Percentiles rank a stretch among this genome's conserved stretches.
Conservation (phyloP, 2,888 invertebrate genomes). For the Hemicrepidius hirtus region DNA sequence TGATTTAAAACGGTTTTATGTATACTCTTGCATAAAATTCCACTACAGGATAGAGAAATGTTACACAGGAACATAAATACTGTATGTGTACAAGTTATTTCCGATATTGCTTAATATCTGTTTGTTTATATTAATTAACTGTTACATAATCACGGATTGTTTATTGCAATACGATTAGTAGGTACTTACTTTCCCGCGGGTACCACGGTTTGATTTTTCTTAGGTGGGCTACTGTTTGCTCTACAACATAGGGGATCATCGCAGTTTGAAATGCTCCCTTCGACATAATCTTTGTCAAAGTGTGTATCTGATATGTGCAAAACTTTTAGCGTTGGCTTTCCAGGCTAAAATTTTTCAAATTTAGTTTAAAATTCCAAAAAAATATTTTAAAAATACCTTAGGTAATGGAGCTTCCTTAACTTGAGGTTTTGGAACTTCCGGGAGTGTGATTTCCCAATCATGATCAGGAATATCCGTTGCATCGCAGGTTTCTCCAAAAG, state of each 20-base stretch:
- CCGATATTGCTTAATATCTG: too few relatives aligned
- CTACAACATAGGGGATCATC: constrained; percentile 96
- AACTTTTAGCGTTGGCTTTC: constrained; percentile 82
- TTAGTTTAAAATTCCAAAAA: neutral
- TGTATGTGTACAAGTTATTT: too few relatives aligned
- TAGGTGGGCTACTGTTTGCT: constrained; percentile 84
- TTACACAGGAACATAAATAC: too few relatives aligned
- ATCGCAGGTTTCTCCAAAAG: constrained; percentile 92
- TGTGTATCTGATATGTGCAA: constrained; percentile 97
- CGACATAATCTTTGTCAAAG: constrained; percentile 92
- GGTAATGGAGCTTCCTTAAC: constrained; percentile 78
- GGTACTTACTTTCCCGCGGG: constrained; percentile 82
- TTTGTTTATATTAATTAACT: too few relatives aligned
- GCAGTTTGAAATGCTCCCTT: constrained; percentile 92
- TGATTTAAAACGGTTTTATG: too few relatives aligned
- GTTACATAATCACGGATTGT: too few relatives aligned
- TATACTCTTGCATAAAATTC: too few relatives aligned
- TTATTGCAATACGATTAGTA: neutral
- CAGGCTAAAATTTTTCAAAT: constrained; percentile 18
- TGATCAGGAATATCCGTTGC: constrained; percentile 89
- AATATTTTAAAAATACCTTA: constrained; percentile 67
- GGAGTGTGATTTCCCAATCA: constrained; percentile 91
- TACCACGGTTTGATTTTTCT: constrained; percentile 76
- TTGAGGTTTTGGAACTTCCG: constrained; percentile 86
- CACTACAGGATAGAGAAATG: too few relatives aligned